Evolutionary conservation across 2,797 vertebrate genomes (phyloP).

Genomic region (Alfaro cultratus): DNA sequence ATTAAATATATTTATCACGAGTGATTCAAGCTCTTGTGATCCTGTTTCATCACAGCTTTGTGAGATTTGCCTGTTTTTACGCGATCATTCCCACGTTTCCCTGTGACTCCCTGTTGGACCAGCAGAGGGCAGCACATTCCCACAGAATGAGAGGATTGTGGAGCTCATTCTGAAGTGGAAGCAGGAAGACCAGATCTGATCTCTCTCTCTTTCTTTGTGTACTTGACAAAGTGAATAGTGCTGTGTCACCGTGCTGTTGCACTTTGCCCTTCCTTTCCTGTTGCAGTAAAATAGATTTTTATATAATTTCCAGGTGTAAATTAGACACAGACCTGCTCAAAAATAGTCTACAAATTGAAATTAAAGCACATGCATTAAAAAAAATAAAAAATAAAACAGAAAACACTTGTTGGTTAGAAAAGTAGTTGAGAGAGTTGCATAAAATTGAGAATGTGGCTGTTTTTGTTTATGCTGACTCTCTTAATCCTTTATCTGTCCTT

Average conservation of each 20-base stretch:
- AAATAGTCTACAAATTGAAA: neutral
- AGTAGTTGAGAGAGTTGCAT: neutral
- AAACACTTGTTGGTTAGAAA: neutral
- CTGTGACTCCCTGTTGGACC: slow-evolving; percentile 38
- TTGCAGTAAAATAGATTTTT: neutral
- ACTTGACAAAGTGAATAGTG: slow-evolving; percentile 30
- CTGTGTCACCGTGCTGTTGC: slow-evolving; percentile 65
- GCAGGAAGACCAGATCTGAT: neutral
- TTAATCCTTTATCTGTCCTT: neutral
- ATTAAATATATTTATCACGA: neutral
- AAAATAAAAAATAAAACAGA: neutral
- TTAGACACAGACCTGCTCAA: neutral
- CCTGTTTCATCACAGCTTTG: neutral
- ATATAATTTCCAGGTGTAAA: neutral
- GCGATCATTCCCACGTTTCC: neutral
- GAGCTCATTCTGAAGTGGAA: neutral
- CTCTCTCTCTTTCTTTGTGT: neutral
- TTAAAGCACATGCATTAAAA: neutral
- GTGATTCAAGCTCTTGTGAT: neutral
- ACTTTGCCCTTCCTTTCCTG: slow-evolving; percentile 49
- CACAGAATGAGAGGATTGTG: slow-evolving; percentile 4
- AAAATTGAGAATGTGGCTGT: neutral
- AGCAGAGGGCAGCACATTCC: slow-evolving; percentile 74
- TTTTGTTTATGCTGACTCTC: neutral
- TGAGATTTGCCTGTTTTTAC: neutral